A percentile compares a stretch with the other conserved stretches of the same genome.
These are phyloP conservation scores for Hypena proboscidalis DNA, from an alignment of 2,888 invertebrate species.

Conservation along the genomic window DNA sequence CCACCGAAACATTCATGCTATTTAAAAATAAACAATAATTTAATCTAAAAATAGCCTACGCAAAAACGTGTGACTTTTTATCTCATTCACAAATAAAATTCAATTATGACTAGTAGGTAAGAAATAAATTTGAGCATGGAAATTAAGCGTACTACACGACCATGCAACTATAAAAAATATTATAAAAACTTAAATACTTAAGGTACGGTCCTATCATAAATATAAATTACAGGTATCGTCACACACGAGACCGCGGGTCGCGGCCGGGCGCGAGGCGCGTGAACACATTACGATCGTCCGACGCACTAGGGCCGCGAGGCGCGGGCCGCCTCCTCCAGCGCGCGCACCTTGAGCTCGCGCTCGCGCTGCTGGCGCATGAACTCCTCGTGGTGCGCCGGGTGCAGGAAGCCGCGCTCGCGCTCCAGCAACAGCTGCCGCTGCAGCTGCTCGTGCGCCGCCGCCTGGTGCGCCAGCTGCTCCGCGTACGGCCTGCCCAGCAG, in stretches of 20 bases:
- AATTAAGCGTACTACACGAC: conserved; percentile 78
- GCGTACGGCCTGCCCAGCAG: conserved; percentile 92
- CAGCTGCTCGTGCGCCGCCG: conserved; percentile 93
- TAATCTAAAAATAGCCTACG: conserved; percentile 68
- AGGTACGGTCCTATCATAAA: conserved; percentile 60
- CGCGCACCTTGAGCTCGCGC: conserved; percentile 93
- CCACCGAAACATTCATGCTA: conserved; percentile 26
- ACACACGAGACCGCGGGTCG: conserved; percentile 52
- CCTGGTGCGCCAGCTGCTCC: conserved; percentile 92
- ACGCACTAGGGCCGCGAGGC: conserved; percentile 78
- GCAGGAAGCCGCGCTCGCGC: conserved; percentile 88
- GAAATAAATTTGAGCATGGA: conserved; percentile 84
- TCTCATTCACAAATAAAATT: conserved; percentile 68
- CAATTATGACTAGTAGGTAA: conserved; percentile 83
- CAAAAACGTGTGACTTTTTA: conserved; percentile 53
- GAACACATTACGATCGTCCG: conserved; percentile 27
- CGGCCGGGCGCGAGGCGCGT: conserved; percentile 31
- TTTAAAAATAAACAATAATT: conserved; percentile 62
- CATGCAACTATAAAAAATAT: conserved; percentile 82
- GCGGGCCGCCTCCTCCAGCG: conserved; percentile 93
- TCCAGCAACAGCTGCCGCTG: conserved; percentile 94
- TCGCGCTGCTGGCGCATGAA: conserved; percentile 92
- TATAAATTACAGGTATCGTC: conserved; percentile 76
- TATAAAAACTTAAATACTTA: conserved; percentile 68
- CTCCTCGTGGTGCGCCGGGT: conserved; percentile 84